These are phyloP conservation scores for Xestia xanthographa DNA, from an alignment of 2,888 invertebrate species.

Conservation along the genomic window DNA sequence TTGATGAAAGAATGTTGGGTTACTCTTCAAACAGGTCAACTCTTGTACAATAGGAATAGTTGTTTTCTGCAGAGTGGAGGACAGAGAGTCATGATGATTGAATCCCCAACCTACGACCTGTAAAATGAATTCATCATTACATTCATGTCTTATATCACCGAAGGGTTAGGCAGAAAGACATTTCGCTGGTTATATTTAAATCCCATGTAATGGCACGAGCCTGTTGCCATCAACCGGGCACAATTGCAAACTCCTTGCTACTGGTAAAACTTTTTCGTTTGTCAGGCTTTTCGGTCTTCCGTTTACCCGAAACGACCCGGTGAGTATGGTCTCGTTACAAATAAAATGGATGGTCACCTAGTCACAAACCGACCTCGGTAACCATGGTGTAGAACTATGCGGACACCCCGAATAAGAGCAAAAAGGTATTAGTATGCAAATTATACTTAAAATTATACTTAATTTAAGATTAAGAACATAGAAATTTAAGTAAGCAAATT, in stretches of 20 bases:
- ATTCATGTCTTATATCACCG: neutral
- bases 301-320: neutral
- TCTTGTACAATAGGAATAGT: conserved; percentile 75
- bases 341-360: no score
- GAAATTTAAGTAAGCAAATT: no score
- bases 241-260: neutral
- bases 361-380: no score
- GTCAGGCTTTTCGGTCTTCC: neutral
- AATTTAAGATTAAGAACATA: no score
- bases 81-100: conserved; percentile 70
- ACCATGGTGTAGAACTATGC: no score
- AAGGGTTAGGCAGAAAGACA: neutral
- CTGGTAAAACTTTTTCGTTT: neutral
- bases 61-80: conserved; percentile 67
- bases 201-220: neutral
- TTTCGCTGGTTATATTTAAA: no score
- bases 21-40: conserved; percentile 73
- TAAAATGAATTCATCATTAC: neutral
- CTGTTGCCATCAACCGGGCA: neutral
- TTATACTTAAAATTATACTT: no score
- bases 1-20: conserved; percentile 71
- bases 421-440: no score
- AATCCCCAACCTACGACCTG: conserved; percentile 83
- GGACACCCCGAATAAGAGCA: no score
- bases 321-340: no score